These are phyloP conservation scores for Paradisaea rubra DNA, from an alignment of 2,113 vertebrate species.

Conservation along the genomic window DNA sequence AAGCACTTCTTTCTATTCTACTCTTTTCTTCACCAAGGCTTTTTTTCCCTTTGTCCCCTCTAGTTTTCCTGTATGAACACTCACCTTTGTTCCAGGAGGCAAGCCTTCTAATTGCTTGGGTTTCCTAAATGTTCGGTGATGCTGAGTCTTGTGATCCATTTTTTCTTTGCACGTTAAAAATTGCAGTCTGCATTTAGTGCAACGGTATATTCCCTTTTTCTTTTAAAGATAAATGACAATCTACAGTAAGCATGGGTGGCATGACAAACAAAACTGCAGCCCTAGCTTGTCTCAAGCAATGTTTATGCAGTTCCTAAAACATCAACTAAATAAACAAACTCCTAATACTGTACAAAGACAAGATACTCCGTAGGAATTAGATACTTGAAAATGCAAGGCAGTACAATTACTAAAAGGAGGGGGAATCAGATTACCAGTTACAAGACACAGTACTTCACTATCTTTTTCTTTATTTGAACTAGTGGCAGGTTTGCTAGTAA, in stretches of 20 bases:
- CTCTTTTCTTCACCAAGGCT: background rate
- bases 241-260: background rate
- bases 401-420: background rate
- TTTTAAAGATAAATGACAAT: constrained; percentile 41
- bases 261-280: background rate
- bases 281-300: background rate
- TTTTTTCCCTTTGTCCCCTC: background rate
- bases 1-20: background rate
- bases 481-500: background rate
- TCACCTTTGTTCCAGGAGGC: constrained; percentile 95
- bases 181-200: constrained; percentile 92
- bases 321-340: background rate
- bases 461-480: background rate
- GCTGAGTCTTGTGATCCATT: constrained; percentile 89
- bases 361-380: background rate
- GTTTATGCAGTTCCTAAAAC: background rate
- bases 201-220: constrained; percentile 95
- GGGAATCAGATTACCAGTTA: background rate
- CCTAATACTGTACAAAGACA: background rate
- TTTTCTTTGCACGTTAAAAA: constrained; percentile 95
- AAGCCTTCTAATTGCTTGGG: constrained; percentile 91
- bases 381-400: background rate
- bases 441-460: background rate
- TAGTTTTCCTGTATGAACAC: background rate
- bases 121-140: constrained; percentile 92